Conservation (phyloP, 2,113 vertebrate species). For the Hemiprocne comata region DNA sequence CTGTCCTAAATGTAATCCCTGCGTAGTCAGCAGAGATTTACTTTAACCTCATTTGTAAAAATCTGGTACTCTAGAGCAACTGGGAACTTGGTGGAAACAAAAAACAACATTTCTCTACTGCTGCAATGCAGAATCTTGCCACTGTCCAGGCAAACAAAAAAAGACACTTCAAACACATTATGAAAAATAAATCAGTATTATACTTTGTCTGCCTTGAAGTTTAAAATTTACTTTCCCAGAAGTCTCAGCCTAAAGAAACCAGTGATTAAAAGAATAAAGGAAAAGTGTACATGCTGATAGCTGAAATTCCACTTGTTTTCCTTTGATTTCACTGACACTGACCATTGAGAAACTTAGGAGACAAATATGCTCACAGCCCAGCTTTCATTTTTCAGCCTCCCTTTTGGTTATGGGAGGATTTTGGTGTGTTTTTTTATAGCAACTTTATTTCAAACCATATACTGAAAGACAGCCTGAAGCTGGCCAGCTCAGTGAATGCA, state of each 20-base stretch:
- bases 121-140: neutral
- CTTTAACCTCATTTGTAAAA: neutral
- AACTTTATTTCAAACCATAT: neutral
- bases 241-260: neutral
- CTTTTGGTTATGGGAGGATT: neutral
- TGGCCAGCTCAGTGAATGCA: neutral
- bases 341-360: neutral
- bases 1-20: slow-evolving; percentile 6
- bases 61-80: neutral
- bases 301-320: neutral
- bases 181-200: neutral
- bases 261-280: neutral
- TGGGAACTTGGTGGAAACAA: neutral
- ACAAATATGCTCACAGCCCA: neutral
- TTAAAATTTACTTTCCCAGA: neutral
- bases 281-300: neutral
- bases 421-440: neutral
- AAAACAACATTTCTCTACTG: neutral
- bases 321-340: neutral
- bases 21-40: slow-evolving; percentile 8
- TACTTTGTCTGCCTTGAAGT: neutral
- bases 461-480: neutral
- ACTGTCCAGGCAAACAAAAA: neutral
- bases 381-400: neutral
- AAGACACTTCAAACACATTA: neutral